Evolutionary conservation across 2,113 vertebrate species (phyloP), one percentile per base, ranked within the genome.

Genomic region (Scomber japonicus): DNA sequence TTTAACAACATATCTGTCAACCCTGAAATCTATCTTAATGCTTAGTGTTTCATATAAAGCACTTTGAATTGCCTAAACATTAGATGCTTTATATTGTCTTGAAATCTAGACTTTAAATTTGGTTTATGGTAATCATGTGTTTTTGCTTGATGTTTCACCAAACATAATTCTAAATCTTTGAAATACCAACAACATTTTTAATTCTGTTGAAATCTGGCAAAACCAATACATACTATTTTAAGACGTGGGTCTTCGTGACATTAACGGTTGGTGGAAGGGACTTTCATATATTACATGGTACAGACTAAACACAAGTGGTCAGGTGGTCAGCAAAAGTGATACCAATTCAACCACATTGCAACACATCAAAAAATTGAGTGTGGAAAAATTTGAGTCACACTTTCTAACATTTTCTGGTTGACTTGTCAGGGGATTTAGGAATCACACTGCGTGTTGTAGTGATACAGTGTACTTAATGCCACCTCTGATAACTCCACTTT

Each of bases 221-320:
- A 61, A 5, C 21, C 3, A 21, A 21, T 1, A 12, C n/a, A 19
- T n/a, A 51, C 62, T 71, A 75, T 64, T 71, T 86, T 69, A 27
- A 65, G 81, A 78, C 40, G 1, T n/a, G 63, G 62, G 9, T 51
- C 24, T 80, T 74, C 59, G 65, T 49, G 4, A 1, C 0, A 21
- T 6, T 24, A 8, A 67, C 14, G 12, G n/a, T 4, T 9, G 46
- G 21, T n/a, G 27, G 57, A 59, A 60, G 80, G 78, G 78, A 77
- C 49, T 85, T 85, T 62, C 46, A 19, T 27, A 3, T 60, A 5
- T 81, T 73, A 24, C 63, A 1, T 14, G 5, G 0, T 1, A 40
- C 45, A 80, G 19, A 40, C 45, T 4, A 3, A 45, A 24, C 13
- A 21, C 3, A 7, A 31, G 31, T 4, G 30, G 56, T 73, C 10